Evolutionary conservation across 2,888 invertebrate species (phyloP), one percentile per base, ranked within the genome.

Genomic region (Chymomyza fuscimana): DNA sequence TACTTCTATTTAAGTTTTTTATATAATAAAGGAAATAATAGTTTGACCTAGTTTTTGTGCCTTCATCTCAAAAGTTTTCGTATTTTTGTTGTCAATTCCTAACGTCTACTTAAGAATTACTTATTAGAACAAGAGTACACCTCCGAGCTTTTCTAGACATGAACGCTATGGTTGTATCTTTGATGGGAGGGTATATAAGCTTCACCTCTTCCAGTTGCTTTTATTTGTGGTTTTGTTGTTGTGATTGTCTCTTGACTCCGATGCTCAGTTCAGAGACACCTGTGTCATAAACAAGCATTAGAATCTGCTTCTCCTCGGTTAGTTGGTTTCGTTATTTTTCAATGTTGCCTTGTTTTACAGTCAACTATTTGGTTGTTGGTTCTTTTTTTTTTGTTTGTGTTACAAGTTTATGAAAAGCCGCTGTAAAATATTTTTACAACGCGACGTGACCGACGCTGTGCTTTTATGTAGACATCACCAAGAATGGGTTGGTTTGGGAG

Each of bases 381-480:
- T 46, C 4, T 12, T 10, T 46, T 46, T 46, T 46, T 46, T 46
- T 10, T 46, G 2, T 46, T 7, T 40, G 12, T 65, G 29, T 58
- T 22, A 66, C 67, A 63, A 70, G 36, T 65, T 60, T 63, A 59
- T 67, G 61, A 63, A 73, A 51, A 65, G 67, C 52, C 71, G 50
- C 54, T 54, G n/a, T 69, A 68, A 75, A 68, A 71, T 76, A 74
- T 76, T 74, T 80, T 85, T 85, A 85, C 80, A 80, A 63, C 63
- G 71, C 73, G 70, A 82, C 86, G 87, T 85, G 82, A 82, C 76
- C 69, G 58, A 56, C 56, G 58, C 51, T 56, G 22, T 46, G 40
- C 12, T 46, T 46, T 46, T 46, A 46, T 46, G 40, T 12, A 46
- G 40, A 46, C 40, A 46, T 46, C 40, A 15, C 1, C 40, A 46